Evolutionary conservation across 2,888 invertebrate species (phyloP).

Genomic region (Tridacna crocea): DNA sequence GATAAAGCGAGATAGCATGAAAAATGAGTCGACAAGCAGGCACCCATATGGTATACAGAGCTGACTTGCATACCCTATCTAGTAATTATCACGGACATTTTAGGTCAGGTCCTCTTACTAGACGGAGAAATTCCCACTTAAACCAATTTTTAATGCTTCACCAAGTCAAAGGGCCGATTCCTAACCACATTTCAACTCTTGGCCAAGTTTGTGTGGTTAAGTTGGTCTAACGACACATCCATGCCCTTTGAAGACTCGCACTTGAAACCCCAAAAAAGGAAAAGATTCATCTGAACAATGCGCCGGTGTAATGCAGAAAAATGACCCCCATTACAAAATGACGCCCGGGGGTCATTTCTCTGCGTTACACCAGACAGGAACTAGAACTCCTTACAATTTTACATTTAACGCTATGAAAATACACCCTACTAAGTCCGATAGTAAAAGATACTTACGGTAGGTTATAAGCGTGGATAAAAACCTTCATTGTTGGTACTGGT

Average conservation of each 20-base stretch:
- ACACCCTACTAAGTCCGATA: neutral
- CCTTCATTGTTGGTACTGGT: neutral
- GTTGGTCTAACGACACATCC: no score
- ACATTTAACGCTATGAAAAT: no score
- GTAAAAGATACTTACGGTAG: neutral
- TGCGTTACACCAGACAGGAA: no score
- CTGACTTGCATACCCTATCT: neutral
- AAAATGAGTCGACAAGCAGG: neutral
- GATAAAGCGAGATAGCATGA: neutral
- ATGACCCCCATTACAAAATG: no score
- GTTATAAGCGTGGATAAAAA: neutral
- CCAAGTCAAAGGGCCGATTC: neutral
- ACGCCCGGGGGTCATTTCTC: no score
- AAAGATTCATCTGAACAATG: no score
- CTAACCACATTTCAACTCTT: no score
- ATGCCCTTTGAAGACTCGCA: no score
- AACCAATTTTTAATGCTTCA: neutral
- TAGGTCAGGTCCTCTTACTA: conserved; percentile 5
- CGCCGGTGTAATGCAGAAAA: no score
- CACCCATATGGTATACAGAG: conserved; percentile 25
- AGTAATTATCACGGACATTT: conserved; percentile 16
- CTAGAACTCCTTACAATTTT: no score
- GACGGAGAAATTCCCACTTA: conserved; percentile 17
- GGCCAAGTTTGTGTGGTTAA: no score
- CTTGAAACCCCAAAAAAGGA: no score